Percentiles rank a stretch among this genome's conserved stretches.
Evolutionary conservation across 64 coral and sea anemone genomes (phyloP).

Genomic region (Acropora yongei): DNA sequence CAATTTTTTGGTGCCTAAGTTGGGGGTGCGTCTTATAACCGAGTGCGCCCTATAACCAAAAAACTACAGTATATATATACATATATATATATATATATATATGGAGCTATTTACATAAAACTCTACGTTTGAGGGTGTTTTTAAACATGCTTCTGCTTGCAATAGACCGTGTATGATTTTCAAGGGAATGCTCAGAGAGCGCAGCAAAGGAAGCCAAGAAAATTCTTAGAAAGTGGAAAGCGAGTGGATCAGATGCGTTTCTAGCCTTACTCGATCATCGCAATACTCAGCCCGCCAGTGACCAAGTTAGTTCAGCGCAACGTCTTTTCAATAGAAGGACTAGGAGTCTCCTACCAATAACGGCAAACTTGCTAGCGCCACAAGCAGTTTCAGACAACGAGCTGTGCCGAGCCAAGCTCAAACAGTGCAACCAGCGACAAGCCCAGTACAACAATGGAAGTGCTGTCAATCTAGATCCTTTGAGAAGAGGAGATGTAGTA

Average conservation of each 20-base stretch:
- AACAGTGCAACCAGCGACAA: slow-evolving; percentile 2
- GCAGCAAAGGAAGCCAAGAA: not conserved
- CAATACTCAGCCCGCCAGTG: not conserved
- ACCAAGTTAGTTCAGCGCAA: slow-evolving; percentile 4
- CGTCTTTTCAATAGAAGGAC: not conserved
- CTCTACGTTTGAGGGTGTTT: no score
- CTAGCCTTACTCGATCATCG: not conserved
- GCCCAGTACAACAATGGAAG: not conserved
- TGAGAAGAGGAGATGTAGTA: not conserved
- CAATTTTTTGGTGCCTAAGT: no score
- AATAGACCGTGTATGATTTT: no score
- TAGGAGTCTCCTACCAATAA: slow-evolving; percentile 22
- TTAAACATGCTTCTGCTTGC: no score
- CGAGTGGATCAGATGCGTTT: not conserved
- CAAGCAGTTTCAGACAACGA: slow-evolving; percentile 3
- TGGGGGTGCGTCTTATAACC: no score
- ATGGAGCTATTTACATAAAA: no score
- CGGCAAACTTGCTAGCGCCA: not conserved
- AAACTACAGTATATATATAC: no score
- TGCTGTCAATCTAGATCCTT: not conserved
- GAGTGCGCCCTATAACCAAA: no score
- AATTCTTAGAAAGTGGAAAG: not conserved
- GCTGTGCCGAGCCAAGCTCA: not conserved
- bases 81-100: no score
- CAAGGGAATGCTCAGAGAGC: not conserved